These are phyloP conservation scores for Mythimna loreyi DNA, from an alignment of 2,888 invertebrate species.

Conservation along the genomic window DNA sequence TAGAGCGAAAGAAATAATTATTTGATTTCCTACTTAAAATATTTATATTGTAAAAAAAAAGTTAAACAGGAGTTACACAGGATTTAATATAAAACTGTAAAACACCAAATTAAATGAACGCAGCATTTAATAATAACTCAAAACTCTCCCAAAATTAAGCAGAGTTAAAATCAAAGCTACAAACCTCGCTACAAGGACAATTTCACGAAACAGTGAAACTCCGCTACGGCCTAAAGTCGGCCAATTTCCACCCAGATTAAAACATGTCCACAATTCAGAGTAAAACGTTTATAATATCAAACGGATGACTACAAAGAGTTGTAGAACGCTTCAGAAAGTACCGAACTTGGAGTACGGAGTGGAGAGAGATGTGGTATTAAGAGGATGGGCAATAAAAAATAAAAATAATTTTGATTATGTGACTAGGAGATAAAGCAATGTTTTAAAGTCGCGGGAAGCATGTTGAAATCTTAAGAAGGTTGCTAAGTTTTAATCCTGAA, in stretches of 20 bases:
- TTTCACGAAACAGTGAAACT: slow-evolving; percentile 31
- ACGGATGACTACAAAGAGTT: slow-evolving; percentile 75
- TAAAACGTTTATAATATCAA: slow-evolving; percentile 76
- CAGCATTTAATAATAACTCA: slow-evolving; percentile 24
- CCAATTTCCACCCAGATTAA: slow-evolving; percentile 56
- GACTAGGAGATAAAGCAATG: too few relatives aligned
- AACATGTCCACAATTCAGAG: slow-evolving; percentile 53
- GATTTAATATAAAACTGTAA: neutral
- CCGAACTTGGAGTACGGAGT: slow-evolving; percentile 4
- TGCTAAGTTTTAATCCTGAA: too few relatives aligned
- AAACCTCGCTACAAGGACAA: slow-evolving; percentile 23
- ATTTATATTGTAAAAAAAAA: neutral
- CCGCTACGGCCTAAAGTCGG: slow-evolving; percentile 35
- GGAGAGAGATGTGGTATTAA: slow-evolving; percentile 10
- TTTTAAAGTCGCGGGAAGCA: too few relatives aligned
- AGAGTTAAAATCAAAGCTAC: slow-evolving; percentile 35
- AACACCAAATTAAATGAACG: neutral
- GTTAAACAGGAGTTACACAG: neutral
- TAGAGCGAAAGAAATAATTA: neutral
- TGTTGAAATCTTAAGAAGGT: too few relatives aligned
- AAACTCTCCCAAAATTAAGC: slow-evolving; percentile 15
- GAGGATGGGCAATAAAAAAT: too few relatives aligned
- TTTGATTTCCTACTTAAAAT: too few relatives aligned
- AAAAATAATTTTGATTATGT: too few relatives aligned
- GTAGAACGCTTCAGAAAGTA: slow-evolving; percentile 57